Base-by-base conservation (phyloP, 2,797 vertebrate genomes). In the Otus scops region DNA sequence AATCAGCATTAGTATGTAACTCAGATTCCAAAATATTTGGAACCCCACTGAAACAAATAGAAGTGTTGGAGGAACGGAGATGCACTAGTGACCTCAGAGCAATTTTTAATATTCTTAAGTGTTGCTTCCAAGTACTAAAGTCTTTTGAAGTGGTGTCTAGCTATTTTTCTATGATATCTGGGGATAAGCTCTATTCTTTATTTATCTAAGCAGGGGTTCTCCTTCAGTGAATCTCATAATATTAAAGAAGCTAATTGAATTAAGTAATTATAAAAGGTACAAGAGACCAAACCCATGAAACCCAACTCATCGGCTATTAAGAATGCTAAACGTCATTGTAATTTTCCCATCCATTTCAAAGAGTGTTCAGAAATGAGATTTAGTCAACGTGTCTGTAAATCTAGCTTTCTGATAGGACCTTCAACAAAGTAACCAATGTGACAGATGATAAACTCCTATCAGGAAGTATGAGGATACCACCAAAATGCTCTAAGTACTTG, bases 11-110 rank as follows among this genome's bases (percentile, higher is more conserved):
- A 7, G 2, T 36, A 59, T 61, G 56, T 48, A 91, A 80, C 23
- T 83, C 65, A 64, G 41, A 57, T 95, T 95, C 54, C 67, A 93
- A 95, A 96, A 89, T 76, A 87, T 92, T 94, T 92, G 90, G 56
- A 91, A 51, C 47, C 88, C 65, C 6, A 19, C 57, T 68, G 90
- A 89, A 92, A 91, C n/a, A 92, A 93, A 79, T 10, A 88, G 43
- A 87, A 96, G 5, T 63, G 39, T 50, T 67, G 53, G 23, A 85
- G 68, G 50, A 94, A 76, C 22, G 56, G 47, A 92, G 92, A 69
- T 43, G 28, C 53, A 71, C 50, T 71, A 34, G 21, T 93, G 82
- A 96, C 79, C 73, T 89, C 45, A 56, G 51, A 63, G 26, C 11
- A 82, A 50, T 68, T 94, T 89, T 84, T 76, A 91, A 82, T 92